These are phyloP conservation scores for Metellina segmentata DNA, from an alignment of 2,888 invertebrate genomes.

Conservation along the genomic window DNA sequence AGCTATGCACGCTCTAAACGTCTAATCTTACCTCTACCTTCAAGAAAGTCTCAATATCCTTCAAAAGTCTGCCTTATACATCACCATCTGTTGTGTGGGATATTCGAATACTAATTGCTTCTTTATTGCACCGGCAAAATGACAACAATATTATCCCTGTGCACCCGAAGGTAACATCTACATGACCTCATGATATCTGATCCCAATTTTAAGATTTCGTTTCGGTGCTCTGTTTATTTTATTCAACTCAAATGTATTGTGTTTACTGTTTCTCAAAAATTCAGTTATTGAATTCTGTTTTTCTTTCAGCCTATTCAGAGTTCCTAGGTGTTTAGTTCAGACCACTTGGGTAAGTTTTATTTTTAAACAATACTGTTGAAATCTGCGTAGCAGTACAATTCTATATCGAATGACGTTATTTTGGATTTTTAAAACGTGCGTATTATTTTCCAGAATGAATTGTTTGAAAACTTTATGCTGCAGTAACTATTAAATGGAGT, in stretches of 20 bases:
- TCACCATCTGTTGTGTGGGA: neutral
- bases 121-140: slow-evolving; percentile 16
- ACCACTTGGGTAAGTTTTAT: slow-evolving; percentile 53
- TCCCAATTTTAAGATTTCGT: neutral
- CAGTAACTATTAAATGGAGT: too few relatives aligned
- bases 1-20: slow-evolving; percentile 2
- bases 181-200: slow-evolving; percentile 27
- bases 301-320: slow-evolving; percentile 38
- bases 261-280: slow-evolving; percentile 2
- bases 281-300: slow-evolving; percentile 7
- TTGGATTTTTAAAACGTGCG: too few relatives aligned
- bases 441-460: too few relatives aligned
- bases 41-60: neutral
- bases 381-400: too few relatives aligned
- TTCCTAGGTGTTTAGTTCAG: slow-evolving; percentile 12
- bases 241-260: neutral
- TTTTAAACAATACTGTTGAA: too few relatives aligned
- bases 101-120: neutral
- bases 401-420: too few relatives aligned
- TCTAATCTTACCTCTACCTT: neutral
- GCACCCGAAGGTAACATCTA: slow-evolving; percentile 42
- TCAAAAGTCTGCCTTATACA: neutral
- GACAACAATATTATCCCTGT: slow-evolving; percentile 59
- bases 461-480: too few relatives aligned
- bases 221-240: neutral